Evolutionary conservation across 2,888 invertebrate species (phyloP).

Genomic region (Tinea semifulvella): DNA sequence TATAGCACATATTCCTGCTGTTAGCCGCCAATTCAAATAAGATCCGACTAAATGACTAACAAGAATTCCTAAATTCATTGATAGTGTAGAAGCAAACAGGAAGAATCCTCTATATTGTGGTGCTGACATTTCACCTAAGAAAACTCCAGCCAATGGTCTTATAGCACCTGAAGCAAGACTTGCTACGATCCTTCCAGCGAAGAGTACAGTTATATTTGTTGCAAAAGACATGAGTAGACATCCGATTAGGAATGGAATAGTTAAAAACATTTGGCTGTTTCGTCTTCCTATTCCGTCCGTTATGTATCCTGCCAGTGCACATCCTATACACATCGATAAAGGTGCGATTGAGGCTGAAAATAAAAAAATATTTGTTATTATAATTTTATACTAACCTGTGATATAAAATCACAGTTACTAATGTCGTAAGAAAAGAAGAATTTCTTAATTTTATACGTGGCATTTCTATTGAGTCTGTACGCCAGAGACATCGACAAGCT

Average conservation of each 20-base stretch:
- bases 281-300: conserved; percentile 35
- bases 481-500: too few species aligned
- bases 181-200: conserved; percentile 32
- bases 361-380: background rate
- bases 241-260: conserved; percentile 28
- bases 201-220: conserved; percentile 24
- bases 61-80: conserved; percentile 27
- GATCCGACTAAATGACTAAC: conserved; percentile 30
- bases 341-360: conserved; percentile 33
- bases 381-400: too few species aligned
- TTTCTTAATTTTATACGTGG: too few species aligned
- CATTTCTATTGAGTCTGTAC: too few species aligned
- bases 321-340: conserved; percentile 33
- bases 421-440: too few species aligned
- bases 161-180: conserved; percentile 31
- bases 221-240: conserved; percentile 32
- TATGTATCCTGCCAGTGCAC: conserved; percentile 30
- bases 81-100: conserved; percentile 27
- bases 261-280: conserved; percentile 28
- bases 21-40: conserved; percentile 29
- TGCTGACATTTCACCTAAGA: conserved; percentile 34
- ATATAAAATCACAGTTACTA: too few species aligned
- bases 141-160: conserved; percentile 31
- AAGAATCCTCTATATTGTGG: conserved; percentile 33
- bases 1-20: conserved; percentile 27